These are phyloP conservation scores for Tringa solitaria DNA, from an alignment of 2,113 vertebrate genomes.

Conservation along the genomic window DNA sequence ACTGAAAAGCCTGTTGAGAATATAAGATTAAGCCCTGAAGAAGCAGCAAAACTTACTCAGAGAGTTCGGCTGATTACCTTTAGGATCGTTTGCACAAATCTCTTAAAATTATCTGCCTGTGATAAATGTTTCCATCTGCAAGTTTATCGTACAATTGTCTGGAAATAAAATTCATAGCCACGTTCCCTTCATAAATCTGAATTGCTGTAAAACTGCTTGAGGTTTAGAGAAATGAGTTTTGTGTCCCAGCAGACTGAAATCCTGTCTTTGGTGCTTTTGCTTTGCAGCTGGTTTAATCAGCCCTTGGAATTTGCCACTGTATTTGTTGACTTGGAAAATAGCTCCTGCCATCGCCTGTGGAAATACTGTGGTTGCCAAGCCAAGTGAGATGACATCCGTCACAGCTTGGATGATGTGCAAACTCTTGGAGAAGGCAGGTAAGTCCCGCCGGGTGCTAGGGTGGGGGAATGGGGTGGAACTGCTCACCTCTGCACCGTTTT, in stretches of 20 bases:
- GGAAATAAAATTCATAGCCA: background rate
- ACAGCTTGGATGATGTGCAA: conserved; percentile 98
- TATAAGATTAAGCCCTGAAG: background rate
- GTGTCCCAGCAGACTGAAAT: background rate
- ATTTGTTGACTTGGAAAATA: conserved; percentile 96
- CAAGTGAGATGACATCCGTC: conserved; percentile 97
- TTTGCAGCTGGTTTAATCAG: conserved; percentile 89
- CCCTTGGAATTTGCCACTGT: conserved; percentile 96
- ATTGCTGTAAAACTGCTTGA: background rate
- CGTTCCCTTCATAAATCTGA: background rate
- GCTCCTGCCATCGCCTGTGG: conserved; percentile 90
- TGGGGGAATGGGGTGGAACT: background rate
- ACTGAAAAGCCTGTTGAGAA: background rate
- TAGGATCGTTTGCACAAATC: background rate
- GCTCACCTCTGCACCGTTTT: background rate
- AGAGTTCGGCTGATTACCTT: background rate
- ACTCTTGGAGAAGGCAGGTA: conserved; percentile 88
- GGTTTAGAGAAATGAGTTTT: background rate
- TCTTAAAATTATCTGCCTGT: background rate
- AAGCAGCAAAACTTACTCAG: background rate
- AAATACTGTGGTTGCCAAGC: conserved; percentile 95
- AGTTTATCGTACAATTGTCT: background rate
- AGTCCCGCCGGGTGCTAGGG: background rate
- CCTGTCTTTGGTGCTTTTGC: background rate
- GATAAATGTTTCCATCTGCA: background rate